These are phyloP conservation scores for Heliothis subflexa DNA, from an alignment of 1,140 invertebrate genomes.

Conservation along the genomic window DNA sequence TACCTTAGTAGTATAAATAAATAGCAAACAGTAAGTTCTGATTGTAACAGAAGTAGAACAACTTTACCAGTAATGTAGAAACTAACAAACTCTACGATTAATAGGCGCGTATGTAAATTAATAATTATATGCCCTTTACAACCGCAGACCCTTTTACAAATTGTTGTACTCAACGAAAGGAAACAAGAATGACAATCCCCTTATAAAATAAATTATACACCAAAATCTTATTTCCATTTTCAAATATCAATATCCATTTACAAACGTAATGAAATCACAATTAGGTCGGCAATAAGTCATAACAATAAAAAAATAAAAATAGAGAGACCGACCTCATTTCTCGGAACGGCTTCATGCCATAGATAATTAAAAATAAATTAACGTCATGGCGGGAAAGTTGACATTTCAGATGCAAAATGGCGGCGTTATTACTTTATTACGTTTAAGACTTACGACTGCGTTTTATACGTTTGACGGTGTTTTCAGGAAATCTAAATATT, in stretches of 20 bases:
- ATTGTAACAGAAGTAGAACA: too few species aligned
- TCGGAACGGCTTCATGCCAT: conserved; percentile 40
- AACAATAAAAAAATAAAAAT: conserved; percentile 41
- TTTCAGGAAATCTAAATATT: conserved; percentile 26
- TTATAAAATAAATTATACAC: neutral
- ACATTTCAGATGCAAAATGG: conserved; percentile 53
- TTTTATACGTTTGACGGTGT: conserved; percentile 20
- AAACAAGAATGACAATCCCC: neutral
- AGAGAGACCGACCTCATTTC: conserved; percentile 47
- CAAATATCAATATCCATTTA: conserved; percentile 19
- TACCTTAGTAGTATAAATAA: too few species aligned
- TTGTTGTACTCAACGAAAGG: neutral
- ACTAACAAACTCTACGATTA: too few species aligned
- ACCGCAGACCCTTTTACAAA: too few species aligned
- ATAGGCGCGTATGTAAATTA: too few species aligned
- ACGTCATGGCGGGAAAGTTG: conserved; percentile 54
- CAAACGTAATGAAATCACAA: conserved; percentile 45
- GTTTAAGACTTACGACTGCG: neutral
- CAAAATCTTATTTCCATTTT: neutral
- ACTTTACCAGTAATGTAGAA: too few species aligned
- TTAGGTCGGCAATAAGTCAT: conserved; percentile 38
- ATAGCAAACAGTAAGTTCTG: too few species aligned
- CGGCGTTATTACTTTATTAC: conserved; percentile 28
- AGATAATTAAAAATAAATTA: conserved; percentile 63
- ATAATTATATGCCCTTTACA: too few species aligned